Base-by-base conservation (phyloP, 2,797 vertebrate species). In the Gadopsis marmoratus region DNA sequence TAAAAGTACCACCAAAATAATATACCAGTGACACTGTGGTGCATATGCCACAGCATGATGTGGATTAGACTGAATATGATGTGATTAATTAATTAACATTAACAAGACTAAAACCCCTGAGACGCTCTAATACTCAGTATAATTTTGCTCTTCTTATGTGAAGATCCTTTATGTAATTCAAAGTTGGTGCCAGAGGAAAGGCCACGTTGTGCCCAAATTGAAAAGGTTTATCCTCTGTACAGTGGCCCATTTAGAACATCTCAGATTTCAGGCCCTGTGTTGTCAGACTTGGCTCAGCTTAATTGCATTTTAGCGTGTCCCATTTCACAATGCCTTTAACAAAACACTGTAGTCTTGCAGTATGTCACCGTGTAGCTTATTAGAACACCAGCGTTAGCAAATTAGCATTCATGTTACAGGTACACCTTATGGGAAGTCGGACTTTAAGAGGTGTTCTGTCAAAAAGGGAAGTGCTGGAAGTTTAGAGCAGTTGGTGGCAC, bases 21-120 rank as follows among this genome's bases (percentile, higher is more conserved):
- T n/a, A 41, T 37, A 62, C 10, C 39, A 11, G 11, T 58, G 51
- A 33, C 50, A 51, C 66, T 37, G 59, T 19, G 29, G 9, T 37
- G 29, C 14, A 29, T 48, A 50, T 48, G 10, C 37, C 75, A 19
- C 60, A 60, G 56, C 33, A 63, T 76, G 76, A 66, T 62, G 61
- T 56, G 23, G 69, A 84, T 84, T 67, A 63, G 43, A 62, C 39
- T 45, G 39, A 70, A 82, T 74, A 67, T 71, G n/a, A 50, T 47
- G 19, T 56, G 61, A 83, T 72, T 78, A 60, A 54, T 71, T 81
- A 26, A 84, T 81, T 73, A 62, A 61, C 33, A 67, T 47, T 62
- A 66, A 66, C 19, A 76, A 53, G 19, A 71, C 26, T 43, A 50
- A 56, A 74, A 37, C 23, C 50, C 11, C 37, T 16, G 41, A 50